Evolutionary conservation across 37 sponge, comb jelly and placozoan genomes (phyloP).

Genomic region (Crambe crambe): DNA sequence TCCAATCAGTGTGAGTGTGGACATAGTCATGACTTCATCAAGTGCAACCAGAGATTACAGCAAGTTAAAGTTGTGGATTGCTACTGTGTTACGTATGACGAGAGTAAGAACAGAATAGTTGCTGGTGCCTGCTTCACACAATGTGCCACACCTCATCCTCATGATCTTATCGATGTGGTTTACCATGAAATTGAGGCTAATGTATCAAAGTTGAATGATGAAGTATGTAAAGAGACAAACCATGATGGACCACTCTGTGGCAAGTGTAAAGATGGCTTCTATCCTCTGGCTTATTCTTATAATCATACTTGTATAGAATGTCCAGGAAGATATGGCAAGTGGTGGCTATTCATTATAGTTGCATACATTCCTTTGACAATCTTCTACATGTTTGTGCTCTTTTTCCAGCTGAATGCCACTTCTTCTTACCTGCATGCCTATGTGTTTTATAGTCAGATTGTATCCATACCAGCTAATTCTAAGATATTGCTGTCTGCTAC

Average conservation of each 20-base stretch:
- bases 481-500: conserved; percentile 13
- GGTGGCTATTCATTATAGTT: background rate
- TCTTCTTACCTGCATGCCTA: conserved; percentile 53
- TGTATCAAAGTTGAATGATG: background rate
- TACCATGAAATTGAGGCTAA: background rate
- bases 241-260: conserved; percentile 22
- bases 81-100: too few relatives aligned
- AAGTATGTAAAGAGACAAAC: background rate
- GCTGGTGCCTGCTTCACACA: too few relatives aligned
- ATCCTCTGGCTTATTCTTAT: conserved; percentile 31
- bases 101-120: too few relatives aligned
- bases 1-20: too few relatives aligned
- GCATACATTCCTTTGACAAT: conserved; percentile 45
- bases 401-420: conserved; percentile 44
- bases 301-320: conserved; percentile 11
- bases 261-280: conserved; percentile 20
- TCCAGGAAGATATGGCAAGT: background rate
- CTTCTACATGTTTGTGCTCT: conserved; percentile 35
- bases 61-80: too few relatives aligned
- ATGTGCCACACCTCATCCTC: too few relatives aligned
- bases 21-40: too few relatives aligned
- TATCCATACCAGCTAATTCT: conserved; percentile 4
- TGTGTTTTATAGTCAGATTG: conserved; percentile 50
- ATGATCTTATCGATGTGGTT: background rate
- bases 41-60: too few relatives aligned